Percentiles rank a stretch among this genome's conserved stretches.
These are phyloP conservation scores for Otolemur garnettii DNA, from an alignment of 2,113 vertebrate species.

Conservation along the genomic window DNA sequence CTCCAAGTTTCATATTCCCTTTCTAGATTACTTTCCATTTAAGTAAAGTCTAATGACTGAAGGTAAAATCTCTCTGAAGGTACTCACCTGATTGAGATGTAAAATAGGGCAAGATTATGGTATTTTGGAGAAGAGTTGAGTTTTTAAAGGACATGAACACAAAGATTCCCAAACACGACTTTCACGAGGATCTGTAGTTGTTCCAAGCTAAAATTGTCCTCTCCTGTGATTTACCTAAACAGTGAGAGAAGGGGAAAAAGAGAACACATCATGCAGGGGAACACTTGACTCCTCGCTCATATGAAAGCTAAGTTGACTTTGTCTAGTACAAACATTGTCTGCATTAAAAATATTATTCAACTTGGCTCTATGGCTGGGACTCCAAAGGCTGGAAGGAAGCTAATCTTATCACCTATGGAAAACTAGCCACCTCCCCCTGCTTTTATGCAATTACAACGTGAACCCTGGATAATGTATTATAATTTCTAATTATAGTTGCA, in stretches of 20 bases:
- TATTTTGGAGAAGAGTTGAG: neutral
- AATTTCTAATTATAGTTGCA: conserved; percentile 61
- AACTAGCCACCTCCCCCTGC: neutral
- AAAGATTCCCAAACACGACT: conserved; percentile 48
- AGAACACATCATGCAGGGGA: neutral
- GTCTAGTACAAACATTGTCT: conserved; percentile 73
- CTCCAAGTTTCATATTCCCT: neutral
- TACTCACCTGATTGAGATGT: conserved; percentile 3
- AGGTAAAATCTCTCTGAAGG: conserved; percentile 45
- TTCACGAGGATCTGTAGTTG: conserved; percentile 56
- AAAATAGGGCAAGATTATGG: conserved; percentile 20
- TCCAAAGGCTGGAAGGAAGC: conserved; percentile 21
- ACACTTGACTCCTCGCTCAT: conserved; percentile 28
- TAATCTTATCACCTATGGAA: conserved; percentile 62
- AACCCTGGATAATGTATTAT: conserved; percentile 31
- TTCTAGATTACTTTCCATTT: neutral
- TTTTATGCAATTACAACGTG: conserved; percentile 54
- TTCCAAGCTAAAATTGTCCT: conserved; percentile 67
- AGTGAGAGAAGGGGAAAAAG: neutral
- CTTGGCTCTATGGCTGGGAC: conserved; percentile 33
- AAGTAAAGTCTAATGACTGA: neutral
- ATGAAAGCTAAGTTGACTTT: conserved; percentile 74
- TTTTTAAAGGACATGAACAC: conserved; percentile 71
- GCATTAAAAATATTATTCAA: conserved; percentile 56
- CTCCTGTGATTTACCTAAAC: conserved; percentile 49